These are phyloP conservation scores for Carcharodon carcharias DNA, from an alignment of 2,797 vertebrate species.

Conservation along the genomic window DNA sequence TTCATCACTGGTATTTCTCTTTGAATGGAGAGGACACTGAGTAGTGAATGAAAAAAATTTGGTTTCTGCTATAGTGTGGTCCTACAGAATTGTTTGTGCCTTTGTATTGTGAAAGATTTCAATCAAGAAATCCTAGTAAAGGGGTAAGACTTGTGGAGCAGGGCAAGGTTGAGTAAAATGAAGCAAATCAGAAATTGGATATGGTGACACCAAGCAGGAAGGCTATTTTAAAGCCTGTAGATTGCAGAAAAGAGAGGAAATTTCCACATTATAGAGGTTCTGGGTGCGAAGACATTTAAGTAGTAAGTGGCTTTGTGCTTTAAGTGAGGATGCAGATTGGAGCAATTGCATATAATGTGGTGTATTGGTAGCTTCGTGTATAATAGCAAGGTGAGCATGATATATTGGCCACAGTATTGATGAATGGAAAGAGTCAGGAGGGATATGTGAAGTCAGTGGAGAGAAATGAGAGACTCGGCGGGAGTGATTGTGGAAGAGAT, in stretches of 20 bases:
- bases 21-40: neutral
- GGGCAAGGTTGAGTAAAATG: neutral
- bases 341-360: neutral
- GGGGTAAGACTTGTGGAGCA: neutral
- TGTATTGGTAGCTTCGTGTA: neutral
- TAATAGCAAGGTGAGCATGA: too few species aligned
- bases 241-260: neutral
- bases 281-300: neutral
- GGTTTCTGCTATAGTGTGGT: neutral
- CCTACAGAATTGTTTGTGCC: neutral
- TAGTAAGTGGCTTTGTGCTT: neutral
- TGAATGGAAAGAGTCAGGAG: too few species aligned
- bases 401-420: too few species aligned
- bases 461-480: neutral
- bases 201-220: neutral
- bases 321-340: neutral
- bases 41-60: neutral
- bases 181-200: neutral
- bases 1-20: neutral
- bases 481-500: too few species aligned
- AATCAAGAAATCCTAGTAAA: neutral
- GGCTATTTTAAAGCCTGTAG: neutral
- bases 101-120: neutral
- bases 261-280: neutral
- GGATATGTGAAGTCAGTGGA: neutral